These are phyloP conservation scores for Menidia beryllina DNA, from an alignment of 2,113 vertebrate species.

Conservation along the genomic window DNA sequence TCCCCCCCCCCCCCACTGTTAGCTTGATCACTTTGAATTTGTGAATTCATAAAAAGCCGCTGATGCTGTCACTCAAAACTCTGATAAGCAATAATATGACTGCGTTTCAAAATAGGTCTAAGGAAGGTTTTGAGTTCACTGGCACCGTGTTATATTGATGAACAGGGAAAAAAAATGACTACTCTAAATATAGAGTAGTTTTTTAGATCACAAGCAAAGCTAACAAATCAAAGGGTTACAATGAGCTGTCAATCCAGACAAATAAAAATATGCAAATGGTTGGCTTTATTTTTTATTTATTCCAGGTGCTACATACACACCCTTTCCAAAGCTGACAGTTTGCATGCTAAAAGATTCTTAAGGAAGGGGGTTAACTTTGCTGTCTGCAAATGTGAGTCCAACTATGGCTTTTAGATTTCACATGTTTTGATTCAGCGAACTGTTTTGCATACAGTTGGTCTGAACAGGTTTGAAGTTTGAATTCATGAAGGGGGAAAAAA, in stretches of 20 bases:
- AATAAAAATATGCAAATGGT: slow-evolving; percentile 94
- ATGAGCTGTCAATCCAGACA: slow-evolving; percentile 86
- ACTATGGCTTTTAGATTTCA: slow-evolving; percentile 16
- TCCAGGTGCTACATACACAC: slow-evolving; percentile 23
- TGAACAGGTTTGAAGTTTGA: slow-evolving; percentile 34
- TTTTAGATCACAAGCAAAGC: too few species aligned
- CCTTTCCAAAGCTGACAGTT: slow-evolving; percentile 30
- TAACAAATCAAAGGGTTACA: slow-evolving; percentile 87
- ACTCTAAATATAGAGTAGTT: slow-evolving; percentile 87
- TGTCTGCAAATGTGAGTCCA: slow-evolving; percentile 10
- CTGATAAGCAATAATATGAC: slow-evolving; percentile 90
- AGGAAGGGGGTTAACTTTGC: slow-evolving; percentile 27
- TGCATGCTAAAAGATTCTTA: slow-evolving; percentile 48
- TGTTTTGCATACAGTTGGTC: slow-evolving; percentile 38
- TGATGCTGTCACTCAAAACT: slow-evolving; percentile 84
- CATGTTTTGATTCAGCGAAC: slow-evolving; percentile 24
- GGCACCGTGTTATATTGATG: not conserved
- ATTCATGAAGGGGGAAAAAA: slow-evolving; percentile 27
- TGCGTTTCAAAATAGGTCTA: slow-evolving; percentile 54
- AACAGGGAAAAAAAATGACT: slow-evolving; percentile 81
- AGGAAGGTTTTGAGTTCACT: slow-evolving; percentile 27
- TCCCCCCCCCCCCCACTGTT: slow-evolving; percentile 29
- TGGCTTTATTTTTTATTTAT: slow-evolving; percentile 66
- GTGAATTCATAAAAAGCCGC: slow-evolving; percentile 79
- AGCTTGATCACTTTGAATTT: too few species aligned